Conservation (phyloP, 2,888 invertebrate species). For the Melipona bicolor region DNA sequence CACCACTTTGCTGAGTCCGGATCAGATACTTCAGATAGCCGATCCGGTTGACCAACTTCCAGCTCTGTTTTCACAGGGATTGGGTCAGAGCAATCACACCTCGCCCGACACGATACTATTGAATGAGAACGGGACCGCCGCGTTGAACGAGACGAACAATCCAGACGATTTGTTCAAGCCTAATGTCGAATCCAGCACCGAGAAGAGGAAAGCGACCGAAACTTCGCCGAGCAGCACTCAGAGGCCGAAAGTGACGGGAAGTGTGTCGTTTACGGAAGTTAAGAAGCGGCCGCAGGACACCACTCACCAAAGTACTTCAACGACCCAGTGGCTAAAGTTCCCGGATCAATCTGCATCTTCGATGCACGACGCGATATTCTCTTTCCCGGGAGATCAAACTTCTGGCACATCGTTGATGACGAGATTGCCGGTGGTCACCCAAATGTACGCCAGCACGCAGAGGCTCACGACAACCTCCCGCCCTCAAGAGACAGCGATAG, state of each 20-base stretch:
- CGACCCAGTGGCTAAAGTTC: conserved; percentile 57
- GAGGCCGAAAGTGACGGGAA: conserved; percentile 30
- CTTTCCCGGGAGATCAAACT: conserved; percentile 23
- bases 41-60: conserved; percentile 83
- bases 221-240: conserved; percentile 3
- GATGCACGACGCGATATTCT: conserved; percentile 1
- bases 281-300: conserved; percentile 16
- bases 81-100: conserved; percentile 76
- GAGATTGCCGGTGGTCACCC: conserved; percentile 61
- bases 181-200: conserved; percentile 23
- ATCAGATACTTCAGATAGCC: conserved; percentile 82
- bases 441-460: conserved; percentile 69
- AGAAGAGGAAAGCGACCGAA: conserved; percentile 17
- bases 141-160: conserved; percentile 81
- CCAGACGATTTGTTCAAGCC: conserved; percentile 83
- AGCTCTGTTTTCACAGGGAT: conserved; percentile 80
- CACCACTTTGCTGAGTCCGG: conserved; percentile 78
- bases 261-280: conserved; percentile 1
- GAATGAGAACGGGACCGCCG: conserved; percentile 83
- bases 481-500: conserved; percentile 14
- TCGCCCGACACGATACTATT: conserved; percentile 83
- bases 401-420: conserved; percentile 48
- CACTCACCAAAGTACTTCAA: conserved; percentile 14
- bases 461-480: conserved; percentile 44
- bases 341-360: conserved; percentile 42